These are phyloP conservation scores for Cyrtonyx montezumae DNA, from an alignment of 2,113 vertebrate genomes.

Conservation along the genomic window DNA sequence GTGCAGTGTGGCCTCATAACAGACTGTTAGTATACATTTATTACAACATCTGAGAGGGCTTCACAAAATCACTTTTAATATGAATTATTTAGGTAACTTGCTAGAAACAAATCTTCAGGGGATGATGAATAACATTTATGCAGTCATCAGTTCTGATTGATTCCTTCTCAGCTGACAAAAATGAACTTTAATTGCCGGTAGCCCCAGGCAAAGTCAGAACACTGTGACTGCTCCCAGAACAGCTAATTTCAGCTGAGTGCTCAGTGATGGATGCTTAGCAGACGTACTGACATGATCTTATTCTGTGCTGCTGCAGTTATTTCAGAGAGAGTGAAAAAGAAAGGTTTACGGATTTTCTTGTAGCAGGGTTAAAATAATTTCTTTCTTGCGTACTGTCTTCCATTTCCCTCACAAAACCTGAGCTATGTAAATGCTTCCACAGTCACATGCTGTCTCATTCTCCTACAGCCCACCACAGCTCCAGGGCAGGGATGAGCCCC, in stretches of 20 bases:
- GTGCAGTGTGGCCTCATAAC: not conserved
- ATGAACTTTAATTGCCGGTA: not conserved
- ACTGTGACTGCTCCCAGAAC: not conserved
- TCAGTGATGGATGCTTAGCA: not conserved
- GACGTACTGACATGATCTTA: not conserved
- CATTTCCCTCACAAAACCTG: not conserved
- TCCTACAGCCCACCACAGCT: not conserved
- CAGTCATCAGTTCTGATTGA: not conserved
- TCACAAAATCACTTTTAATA: constrained; percentile 40
- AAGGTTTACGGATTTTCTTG: not conserved
- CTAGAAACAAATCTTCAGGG: not conserved
- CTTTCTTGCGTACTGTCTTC: not conserved
- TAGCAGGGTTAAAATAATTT: not conserved
- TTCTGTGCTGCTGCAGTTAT: not conserved
- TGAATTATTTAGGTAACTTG: constrained; percentile 19
- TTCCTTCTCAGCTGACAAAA: not conserved
- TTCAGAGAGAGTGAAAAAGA: not conserved
- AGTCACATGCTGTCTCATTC: not conserved
- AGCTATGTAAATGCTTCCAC: not conserved
- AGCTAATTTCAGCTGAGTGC: constrained; percentile 7
- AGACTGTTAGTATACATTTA: constrained; percentile 23
- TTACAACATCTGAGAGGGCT: not conserved
- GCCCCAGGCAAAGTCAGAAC: not conserved
- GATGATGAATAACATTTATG: not conserved
- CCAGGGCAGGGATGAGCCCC: not conserved